Evolutionary conservation across 2,888 invertebrate genomes (phyloP), one percentile per base, ranked within the genome.

Genomic region (Mesorhabditis sp.): DNA sequence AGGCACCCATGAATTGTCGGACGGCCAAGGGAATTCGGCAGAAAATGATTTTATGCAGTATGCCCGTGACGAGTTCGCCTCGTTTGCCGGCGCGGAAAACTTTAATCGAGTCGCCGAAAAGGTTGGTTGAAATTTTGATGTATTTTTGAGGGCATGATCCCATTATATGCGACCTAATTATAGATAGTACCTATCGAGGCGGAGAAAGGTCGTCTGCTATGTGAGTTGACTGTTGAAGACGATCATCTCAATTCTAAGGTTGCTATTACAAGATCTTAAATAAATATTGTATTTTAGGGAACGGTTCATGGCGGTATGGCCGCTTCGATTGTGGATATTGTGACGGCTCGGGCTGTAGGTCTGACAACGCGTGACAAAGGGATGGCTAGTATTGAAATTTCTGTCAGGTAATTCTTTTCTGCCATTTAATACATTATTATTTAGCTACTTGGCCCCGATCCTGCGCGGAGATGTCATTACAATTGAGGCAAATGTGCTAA

Each of bases 301-400:
- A 80, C 83, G 4, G 71, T 83, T n/a, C 82, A 83, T 70, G 82
- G 82, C 58, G 83, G 83, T 6, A 77, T 79, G 61, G 78, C 81
- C 4, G 83, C 83, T 5, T 73, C 80, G 7, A 71, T 83, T 65
- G 80, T 81, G 5, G 83, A 83, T 66, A 80, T 83, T 42, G 70
- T 82, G 45, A 83, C 82, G 1, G 81, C 81, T n/a, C 68, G 82
- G 42, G 78, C 78, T 10, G 75, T 81, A 43, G 80, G 80, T 58
- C 72, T 83, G 44, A 75, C 79, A 4, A 76, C 79, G 7, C 77
- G 75, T 66, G 76, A 78, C 68, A 69, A 74, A 65, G 81, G 81
- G 68, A 80, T 81, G 77, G 82, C 79, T 5, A 81, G 81, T 3
- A 77, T 82, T 6, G 83, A 83, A 63, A 62, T 83, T 44, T 74